Evolutionary conservation across 2,888 invertebrate species (phyloP).

Genomic region (Asteroscopus sphinx): DNA sequence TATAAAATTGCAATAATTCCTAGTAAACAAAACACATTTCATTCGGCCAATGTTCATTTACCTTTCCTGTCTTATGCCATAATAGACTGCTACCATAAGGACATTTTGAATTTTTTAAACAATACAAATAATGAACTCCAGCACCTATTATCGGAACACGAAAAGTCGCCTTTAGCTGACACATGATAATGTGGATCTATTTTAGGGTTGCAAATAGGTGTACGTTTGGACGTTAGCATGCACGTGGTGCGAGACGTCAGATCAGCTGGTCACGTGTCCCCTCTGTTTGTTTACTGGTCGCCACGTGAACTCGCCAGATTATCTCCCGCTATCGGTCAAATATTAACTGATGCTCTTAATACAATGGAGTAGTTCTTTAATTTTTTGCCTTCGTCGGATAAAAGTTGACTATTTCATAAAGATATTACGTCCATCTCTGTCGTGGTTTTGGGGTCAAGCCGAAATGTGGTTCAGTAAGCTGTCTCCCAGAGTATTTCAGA

Average conservation of each 20-base stretch:
- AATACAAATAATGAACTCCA: neutral
- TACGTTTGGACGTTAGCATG: slow-evolving; percentile 26
- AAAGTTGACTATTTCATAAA: neutral
- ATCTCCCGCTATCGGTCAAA: slow-evolving; percentile 54
- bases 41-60: slow-evolving; percentile 10
- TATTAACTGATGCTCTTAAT: slow-evolving; percentile 19
- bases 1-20: slow-evolving; percentile 48
- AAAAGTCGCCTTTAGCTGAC: slow-evolving; percentile 3
- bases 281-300: slow-evolving; percentile 70
- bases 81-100: neutral
- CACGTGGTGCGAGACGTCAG: slow-evolving; percentile 67
- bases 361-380: neutral
- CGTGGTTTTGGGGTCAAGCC: neutral
- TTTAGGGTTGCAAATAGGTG: slow-evolving; percentile 34
- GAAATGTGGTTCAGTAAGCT: neutral
- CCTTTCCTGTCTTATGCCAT: slow-evolving; percentile 15
- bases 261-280: slow-evolving; percentile 67
- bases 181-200: no score
- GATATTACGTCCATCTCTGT: neutral
- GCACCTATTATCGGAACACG: neutral
- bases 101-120: neutral
- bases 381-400: neutral
- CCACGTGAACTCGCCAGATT: slow-evolving; percentile 67
- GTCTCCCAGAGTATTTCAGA: no score
- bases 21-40: slow-evolving; percentile 25